Conservation (phyloP, 2,888 invertebrate genomes). For the Diplolepis rosae region DNA sequence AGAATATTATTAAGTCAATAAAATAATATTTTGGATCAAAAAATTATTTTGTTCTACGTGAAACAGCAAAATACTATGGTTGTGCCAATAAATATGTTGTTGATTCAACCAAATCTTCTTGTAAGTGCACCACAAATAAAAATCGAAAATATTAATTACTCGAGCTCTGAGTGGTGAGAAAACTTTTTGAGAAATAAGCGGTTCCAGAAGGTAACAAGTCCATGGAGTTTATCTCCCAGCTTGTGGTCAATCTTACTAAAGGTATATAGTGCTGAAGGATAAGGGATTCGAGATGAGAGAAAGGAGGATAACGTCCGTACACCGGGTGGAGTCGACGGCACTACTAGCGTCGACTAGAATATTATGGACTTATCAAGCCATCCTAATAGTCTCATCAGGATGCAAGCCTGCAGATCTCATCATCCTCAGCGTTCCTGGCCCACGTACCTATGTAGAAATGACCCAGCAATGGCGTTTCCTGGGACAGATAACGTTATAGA, state of each 20-base stretch:
- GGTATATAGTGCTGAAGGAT: slow-evolving; percentile 41
- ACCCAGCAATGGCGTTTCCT: slow-evolving; percentile 61
- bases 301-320: slow-evolving; percentile 46
- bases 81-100: too few relatives aligned
- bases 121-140: not conserved
- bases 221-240: slow-evolving; percentile 55
- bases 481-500: slow-evolving; percentile 62
- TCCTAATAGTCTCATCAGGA: slow-evolving; percentile 73
- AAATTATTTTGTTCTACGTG: too few relatives aligned
- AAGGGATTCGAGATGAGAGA: slow-evolving; percentile 39
- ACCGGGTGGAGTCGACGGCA: slow-evolving; percentile 65
- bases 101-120: too few relatives aligned
- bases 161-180: not conserved
- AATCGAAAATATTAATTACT: not conserved
- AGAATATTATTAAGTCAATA: too few relatives aligned
- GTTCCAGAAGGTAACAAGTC: slow-evolving; percentile 61
- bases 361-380: slow-evolving; percentile 73
- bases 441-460: slow-evolving; percentile 61
- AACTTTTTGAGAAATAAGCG: slow-evolving; percentile 53
- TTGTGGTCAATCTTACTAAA: slow-evolving; percentile 60
- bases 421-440: slow-evolving; percentile 63
- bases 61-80: too few relatives aligned
- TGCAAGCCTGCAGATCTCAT: slow-evolving; percentile 73
- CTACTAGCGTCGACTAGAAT: slow-evolving; percentile 66
- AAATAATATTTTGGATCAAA: too few relatives aligned